phyloP scores from a whole-genome alignment of 2,797 vertebrate genomes.

The Ctenochaetus hawaiiensis region DNA sequence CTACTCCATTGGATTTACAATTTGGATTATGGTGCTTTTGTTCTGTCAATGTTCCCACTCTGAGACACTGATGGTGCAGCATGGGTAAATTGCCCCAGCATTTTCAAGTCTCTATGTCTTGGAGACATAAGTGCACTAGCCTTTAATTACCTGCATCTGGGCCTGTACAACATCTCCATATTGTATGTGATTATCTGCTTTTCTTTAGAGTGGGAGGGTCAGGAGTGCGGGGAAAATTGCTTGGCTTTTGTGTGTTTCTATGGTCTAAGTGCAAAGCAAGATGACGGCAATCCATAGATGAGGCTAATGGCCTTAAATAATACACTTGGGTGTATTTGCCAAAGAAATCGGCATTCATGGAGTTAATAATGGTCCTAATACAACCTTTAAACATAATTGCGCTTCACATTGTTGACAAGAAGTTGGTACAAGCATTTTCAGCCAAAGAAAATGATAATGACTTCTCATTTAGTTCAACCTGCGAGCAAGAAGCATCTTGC shows the following conservation, averaged over 20 bases:
- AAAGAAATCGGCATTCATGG: slow-evolving; percentile 67
- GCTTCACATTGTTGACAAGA: slow-evolving; percentile 67
- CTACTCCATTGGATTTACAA: slow-evolving; percentile 56
- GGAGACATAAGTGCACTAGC: slow-evolving; percentile 73
- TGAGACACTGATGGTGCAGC: slow-evolving; percentile 42
- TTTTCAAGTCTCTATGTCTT: slow-evolving; percentile 74
- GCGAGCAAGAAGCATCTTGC: slow-evolving; percentile 68
- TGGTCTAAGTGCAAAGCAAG: slow-evolving; percentile 61
- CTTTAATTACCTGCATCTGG: slow-evolving; percentile 78
- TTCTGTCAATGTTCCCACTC: slow-evolving; percentile 62
- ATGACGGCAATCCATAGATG: slow-evolving; percentile 74
- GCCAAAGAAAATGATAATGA: slow-evolving; percentile 68
- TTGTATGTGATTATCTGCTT: slow-evolving; percentile 68
- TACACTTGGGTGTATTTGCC: slow-evolving; percentile 63
- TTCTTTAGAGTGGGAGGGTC: slow-evolving; percentile 70
- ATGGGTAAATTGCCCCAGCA: slow-evolving; percentile 61
- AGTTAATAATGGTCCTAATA: slow-evolving; percentile 78
- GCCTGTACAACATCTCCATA: slow-evolving; percentile 60
- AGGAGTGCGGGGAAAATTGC: slow-evolving; percentile 67
- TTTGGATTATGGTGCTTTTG: slow-evolving; percentile 61
- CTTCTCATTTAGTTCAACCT: slow-evolving; percentile 69
- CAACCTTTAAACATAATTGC: slow-evolving; percentile 76
- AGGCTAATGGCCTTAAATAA: slow-evolving; percentile 80
- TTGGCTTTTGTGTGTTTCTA: slow-evolving; percentile 72
- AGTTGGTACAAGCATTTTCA: slow-evolving; percentile 60